These are phyloP conservation scores for Elmis aenea DNA, from an alignment of 2,888 invertebrate species.

Conservation along the genomic window DNA sequence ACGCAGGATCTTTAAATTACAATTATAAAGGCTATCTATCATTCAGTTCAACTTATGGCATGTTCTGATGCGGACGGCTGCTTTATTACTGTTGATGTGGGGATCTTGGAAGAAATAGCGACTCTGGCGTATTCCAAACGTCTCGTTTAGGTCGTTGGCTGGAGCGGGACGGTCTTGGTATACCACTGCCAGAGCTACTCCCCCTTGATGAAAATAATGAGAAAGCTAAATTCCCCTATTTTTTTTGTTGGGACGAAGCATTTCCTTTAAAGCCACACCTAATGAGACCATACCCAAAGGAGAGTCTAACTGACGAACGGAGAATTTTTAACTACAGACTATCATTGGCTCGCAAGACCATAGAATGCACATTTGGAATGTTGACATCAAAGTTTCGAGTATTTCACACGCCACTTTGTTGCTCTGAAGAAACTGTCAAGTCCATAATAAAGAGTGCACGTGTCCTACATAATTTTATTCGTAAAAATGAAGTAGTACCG, in stretches of 20 bases:
- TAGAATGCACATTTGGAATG: constrained; percentile 6
- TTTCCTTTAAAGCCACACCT: constrained; percentile 4
- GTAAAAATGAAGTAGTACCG: constrained; percentile 4
- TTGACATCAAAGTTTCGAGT: constrained; percentile 5
- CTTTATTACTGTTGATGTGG: constrained; percentile 24
- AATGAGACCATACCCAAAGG: constrained; percentile 5
- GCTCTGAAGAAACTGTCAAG: constrained; percentile 3
- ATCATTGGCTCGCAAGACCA: not conserved
- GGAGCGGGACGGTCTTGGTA: not conserved
- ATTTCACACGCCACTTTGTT: constrained; percentile 3
- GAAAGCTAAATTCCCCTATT: not conserved
- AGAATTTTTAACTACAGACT: constrained; percentile 7
- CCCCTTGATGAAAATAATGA: not conserved
- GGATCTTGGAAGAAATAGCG: constrained; percentile 7
- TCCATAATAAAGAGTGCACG: constrained; percentile 1
- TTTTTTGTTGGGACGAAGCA: constrained; percentile 9
- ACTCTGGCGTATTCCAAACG: not conserved
- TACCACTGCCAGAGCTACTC: not conserved
- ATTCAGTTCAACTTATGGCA: constrained; percentile 9
- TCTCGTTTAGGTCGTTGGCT: not conserved
- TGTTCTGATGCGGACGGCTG: constrained; percentile 11
- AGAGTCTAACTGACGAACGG: not conserved
- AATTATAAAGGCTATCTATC: constrained; percentile 13
- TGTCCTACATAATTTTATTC: constrained; percentile 6
- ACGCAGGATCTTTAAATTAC: constrained; percentile 7